Percentiles rank a stretch among this genome's conserved stretches.
Conservation (phyloP, 2,113 vertebrate species). For the Varanus salvator region DNA sequence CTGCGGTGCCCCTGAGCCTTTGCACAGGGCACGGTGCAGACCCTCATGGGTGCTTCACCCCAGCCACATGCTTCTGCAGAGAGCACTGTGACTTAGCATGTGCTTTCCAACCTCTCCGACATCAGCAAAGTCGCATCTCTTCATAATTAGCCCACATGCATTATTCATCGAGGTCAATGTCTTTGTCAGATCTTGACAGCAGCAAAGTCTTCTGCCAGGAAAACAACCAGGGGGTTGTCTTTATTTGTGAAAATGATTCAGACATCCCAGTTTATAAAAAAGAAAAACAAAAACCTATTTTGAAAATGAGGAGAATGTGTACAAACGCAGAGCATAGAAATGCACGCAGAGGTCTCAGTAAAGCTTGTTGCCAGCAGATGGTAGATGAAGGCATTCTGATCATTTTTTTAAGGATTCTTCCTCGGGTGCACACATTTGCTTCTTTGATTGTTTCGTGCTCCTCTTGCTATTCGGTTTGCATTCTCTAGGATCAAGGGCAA, state of each 20-base stretch:
- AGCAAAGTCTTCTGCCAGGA: conserved; percentile 56
- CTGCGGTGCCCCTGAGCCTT: not conserved
- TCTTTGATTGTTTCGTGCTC: not conserved
- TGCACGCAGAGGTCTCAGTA: not conserved
- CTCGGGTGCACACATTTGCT: not conserved
- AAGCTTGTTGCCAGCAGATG: not conserved
- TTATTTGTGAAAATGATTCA: conserved; percentile 53
- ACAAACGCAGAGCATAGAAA: not conserved
- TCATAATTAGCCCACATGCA: conserved; percentile 76
- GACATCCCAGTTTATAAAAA: conserved; percentile 27
- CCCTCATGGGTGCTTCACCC: not conserved
- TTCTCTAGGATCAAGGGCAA: not conserved
- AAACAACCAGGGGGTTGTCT: conserved; percentile 60
- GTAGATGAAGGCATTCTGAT: not conserved
- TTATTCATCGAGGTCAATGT: conserved; percentile 65
- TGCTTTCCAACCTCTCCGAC: conserved; percentile 14
- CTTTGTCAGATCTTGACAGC: conserved; percentile 65
- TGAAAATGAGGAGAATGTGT: fast-evolving
- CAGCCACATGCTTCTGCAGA: not conserved
- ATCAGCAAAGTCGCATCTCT: conserved; percentile 53
- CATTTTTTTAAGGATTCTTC: not conserved
- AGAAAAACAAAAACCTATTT: not conserved
- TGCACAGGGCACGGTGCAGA: not conserved
- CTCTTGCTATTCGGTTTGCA: not conserved
- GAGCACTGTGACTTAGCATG: not conserved